A percentile compares a stretch with the other conserved stretches of the same genome.
phyloP scores from a whole-genome alignment of 2,888 invertebrate genomes.

The Druceiella hillmani region DNA sequence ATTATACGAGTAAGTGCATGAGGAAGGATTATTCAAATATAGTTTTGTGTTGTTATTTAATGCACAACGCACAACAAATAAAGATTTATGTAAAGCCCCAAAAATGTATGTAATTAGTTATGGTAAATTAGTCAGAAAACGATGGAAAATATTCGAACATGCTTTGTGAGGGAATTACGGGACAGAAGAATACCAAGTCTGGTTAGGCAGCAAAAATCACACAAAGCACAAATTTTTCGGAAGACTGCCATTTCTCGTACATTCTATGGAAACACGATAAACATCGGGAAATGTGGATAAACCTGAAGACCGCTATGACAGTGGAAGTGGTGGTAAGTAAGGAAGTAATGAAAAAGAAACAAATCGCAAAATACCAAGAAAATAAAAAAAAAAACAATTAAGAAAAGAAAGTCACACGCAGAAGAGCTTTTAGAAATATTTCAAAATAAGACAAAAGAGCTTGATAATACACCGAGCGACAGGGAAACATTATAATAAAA shows the following conservation, averaged over 20 bases:
- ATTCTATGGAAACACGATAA: background rate
- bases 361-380: background rate
- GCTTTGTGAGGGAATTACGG: slow-evolving; percentile 1
- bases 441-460: background rate
- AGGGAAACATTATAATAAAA: background rate
- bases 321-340: background rate
- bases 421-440: background rate
- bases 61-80: too few species aligned
- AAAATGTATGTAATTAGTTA: too few species aligned
- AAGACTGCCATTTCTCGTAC: background rate
- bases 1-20: too few species aligned
- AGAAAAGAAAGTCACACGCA: background rate
- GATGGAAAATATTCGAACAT: slow-evolving; percentile 1
- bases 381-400: too few species aligned
- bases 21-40: too few species aligned
- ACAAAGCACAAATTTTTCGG: background rate
- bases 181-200: background rate
- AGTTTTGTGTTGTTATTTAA: too few species aligned
- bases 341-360: background rate
- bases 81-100: too few species aligned
- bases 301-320: background rate
- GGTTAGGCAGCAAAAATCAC: slow-evolving; percentile 1
- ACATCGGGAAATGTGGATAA: background rate
- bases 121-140: background rate
- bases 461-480: background rate